A percentile compares a stretch with the other conserved stretches of the same genome.
Conservation (phyloP, 2,113 vertebrate species). For the Megalops atlanticus region DNA sequence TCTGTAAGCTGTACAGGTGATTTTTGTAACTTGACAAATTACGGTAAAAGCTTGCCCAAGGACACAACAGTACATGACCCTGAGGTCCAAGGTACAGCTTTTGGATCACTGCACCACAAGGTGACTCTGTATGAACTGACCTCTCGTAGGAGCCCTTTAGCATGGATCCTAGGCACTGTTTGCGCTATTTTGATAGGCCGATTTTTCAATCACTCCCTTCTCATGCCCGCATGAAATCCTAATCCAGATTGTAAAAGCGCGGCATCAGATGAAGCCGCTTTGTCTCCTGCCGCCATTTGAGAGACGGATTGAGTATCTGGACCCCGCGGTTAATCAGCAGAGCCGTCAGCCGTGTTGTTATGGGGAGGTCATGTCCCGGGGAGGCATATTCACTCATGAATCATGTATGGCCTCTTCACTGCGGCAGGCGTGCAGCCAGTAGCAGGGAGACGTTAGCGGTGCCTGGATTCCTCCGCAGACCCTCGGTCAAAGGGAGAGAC, state of each 20-base stretch:
- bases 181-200: neutral
- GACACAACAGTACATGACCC: neutral
- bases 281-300: neutral
- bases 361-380: neutral
- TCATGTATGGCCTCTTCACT: conserved; percentile 8
- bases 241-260: neutral
- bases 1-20: too few species aligned
- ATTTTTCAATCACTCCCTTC: neutral
- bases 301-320: neutral
- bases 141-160: neutral
- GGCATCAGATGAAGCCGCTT: neutral
- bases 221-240: neutral
- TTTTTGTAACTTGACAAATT: neutral
- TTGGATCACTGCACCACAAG: neutral
- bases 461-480: neutral
- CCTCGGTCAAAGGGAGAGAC: neutral
- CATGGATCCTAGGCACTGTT: neutral
- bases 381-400: conserved; percentile 7
- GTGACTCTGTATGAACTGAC: too few species aligned
- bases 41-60: neutral
- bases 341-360: neutral
- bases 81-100: neutral
- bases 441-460: too few species aligned
- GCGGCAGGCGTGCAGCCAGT: neutral
- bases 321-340: neutral